Evolutionary conservation across 2,797 vertebrate species (phyloP).

Genomic region (Anguilla obscura): DNA sequence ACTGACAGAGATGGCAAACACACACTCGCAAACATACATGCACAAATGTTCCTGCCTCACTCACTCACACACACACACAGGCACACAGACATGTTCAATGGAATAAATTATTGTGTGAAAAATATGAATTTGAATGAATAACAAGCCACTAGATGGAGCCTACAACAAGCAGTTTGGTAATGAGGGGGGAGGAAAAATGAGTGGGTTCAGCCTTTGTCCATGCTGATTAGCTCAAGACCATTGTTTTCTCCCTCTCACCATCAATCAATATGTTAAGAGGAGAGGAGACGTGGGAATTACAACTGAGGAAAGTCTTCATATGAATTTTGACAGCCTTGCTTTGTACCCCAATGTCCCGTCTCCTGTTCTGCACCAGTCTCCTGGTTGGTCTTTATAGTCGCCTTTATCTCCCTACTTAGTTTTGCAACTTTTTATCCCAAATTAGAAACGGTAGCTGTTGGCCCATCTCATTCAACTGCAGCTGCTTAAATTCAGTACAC

Average conservation of each 20-base stretch:
- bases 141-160: constrained; percentile 5
- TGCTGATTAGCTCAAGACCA: too few species aligned
- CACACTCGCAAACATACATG: background rate
- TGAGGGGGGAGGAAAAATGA: background rate
- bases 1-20: background rate
- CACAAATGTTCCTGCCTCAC: background rate
- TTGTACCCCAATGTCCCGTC: background rate
- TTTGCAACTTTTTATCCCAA: background rate
- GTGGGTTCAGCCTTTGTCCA: background rate
- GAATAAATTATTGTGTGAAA: background rate
- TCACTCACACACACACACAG: background rate
- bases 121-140: background rate
- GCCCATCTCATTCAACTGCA: background rate
- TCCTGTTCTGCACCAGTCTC: background rate
- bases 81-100: background rate
- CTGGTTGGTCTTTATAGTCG: background rate
- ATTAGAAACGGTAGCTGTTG: background rate
- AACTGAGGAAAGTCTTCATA: too few species aligned
- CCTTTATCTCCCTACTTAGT: background rate
- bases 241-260: too few species aligned
- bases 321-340: background rate
- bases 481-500: background rate
- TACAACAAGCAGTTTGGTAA: background rate
- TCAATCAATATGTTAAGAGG: too few species aligned
- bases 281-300: too few species aligned